A percentile compares a stretch with the other conserved stretches of the same genome.
phyloP scores from a whole-genome alignment of 1,140 invertebrate species.

The Mactra quadrangularis region DNA sequence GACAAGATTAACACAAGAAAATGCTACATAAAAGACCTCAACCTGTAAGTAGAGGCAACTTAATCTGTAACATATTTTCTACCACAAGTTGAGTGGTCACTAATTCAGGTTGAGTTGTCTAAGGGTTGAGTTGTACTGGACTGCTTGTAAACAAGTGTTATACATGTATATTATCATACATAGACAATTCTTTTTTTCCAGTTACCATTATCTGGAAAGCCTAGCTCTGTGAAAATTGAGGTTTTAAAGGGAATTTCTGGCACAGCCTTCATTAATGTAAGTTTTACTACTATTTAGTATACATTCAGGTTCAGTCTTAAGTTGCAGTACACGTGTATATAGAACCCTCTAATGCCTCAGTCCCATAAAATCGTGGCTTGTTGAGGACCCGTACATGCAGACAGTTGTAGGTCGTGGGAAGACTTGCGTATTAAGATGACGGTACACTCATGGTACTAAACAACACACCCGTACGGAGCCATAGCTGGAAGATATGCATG shows the following conservation, averaged over 20 bases:
- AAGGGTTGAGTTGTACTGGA: not conserved
- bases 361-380: not conserved
- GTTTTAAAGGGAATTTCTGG: not conserved
- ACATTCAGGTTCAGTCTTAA: too few relatives aligned
- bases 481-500: too few relatives aligned
- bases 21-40: not conserved
- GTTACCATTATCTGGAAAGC: not conserved
- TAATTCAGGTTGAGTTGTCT: not conserved
- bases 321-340: too few relatives aligned
- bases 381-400: too few relatives aligned
- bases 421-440: too few relatives aligned
- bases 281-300: not conserved
- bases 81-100: not conserved
- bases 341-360: not conserved
- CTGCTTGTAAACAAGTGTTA: not conserved
- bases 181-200: not conserved
- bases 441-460: too few relatives aligned
- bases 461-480: too few relatives aligned
- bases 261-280: conserved; percentile 36
- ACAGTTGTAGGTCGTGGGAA: too few relatives aligned
- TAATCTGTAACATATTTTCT: not conserved
- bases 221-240: not conserved
- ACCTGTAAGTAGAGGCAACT: not conserved
- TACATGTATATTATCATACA: not conserved
- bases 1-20: not conserved